Evolutionary conservation across 92 coral and sea anemone species (phyloP).

Genomic region (Umimayanthus chanpuru): DNA sequence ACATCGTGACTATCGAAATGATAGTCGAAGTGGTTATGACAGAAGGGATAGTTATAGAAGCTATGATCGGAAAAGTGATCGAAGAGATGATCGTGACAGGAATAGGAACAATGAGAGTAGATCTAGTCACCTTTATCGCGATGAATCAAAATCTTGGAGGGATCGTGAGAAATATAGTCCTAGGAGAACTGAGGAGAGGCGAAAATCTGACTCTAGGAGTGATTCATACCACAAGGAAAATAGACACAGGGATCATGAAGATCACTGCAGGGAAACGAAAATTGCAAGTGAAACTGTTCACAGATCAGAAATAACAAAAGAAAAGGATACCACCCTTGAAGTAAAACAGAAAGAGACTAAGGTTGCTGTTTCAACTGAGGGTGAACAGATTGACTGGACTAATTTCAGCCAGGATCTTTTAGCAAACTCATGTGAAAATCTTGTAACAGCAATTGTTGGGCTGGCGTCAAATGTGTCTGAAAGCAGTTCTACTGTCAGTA

Average conservation of each 20-base stretch:
- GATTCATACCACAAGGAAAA: constrained; percentile 49
- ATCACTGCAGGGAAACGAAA: not conserved
- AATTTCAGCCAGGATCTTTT: not conserved
- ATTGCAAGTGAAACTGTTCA: not conserved
- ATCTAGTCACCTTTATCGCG: constrained; percentile 67
- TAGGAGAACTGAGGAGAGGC: constrained; percentile 47
- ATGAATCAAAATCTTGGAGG: constrained; percentile 73
- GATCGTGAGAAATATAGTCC: constrained; percentile 62
- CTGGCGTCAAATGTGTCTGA: constrained; percentile 27
- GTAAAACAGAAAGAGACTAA: constrained; percentile 9
- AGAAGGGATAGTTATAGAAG: constrained; percentile 61
- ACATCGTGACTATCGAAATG: constrained; percentile 59
- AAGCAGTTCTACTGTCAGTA: constrained; percentile 1
- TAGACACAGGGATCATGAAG: constrained; percentile 45
- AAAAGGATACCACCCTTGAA: not conserved
- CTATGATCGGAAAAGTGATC: constrained; percentile 66
- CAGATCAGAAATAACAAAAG: constrained; percentile 3
- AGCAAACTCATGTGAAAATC: constrained; percentile 32
- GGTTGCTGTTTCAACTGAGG: not conserved
- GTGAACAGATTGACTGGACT: not conserved
- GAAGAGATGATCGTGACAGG: constrained; percentile 77
- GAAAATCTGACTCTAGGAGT: constrained; percentile 45
- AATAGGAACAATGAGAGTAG: constrained; percentile 63
- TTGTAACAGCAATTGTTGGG: constrained; percentile 34
- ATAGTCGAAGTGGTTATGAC: constrained; percentile 59